A percentile compares a stretch with the other conserved stretches of the same genome.
phyloP scores from a whole-genome alignment of 2,888 invertebrate species.

The Himalopsyche tibetana region DNA sequence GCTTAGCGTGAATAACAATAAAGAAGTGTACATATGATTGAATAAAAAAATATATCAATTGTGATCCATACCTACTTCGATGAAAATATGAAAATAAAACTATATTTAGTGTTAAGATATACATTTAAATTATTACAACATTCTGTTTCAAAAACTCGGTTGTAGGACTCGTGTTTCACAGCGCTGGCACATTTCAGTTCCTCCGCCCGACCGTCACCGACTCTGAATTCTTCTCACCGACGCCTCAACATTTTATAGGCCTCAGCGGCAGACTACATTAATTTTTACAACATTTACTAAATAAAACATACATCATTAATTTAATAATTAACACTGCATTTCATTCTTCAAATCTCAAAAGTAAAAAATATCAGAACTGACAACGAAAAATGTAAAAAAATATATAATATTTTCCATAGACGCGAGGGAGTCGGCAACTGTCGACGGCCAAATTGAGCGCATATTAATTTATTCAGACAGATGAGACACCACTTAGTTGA shows the following conservation, averaged over 20 bases:
- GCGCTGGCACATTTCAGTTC: background rate
- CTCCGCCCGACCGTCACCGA: background rate
- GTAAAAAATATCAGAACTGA: slow-evolving; percentile 24
- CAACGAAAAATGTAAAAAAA: slow-evolving; percentile 40
- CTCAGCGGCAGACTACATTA: slow-evolving; percentile 27
- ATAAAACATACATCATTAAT: background rate
- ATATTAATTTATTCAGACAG: background rate
- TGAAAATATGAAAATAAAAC: slow-evolving; percentile 61
- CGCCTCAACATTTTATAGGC: background rate
- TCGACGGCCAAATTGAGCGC: slow-evolving; percentile 36
- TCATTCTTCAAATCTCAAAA: slow-evolving; percentile 39
- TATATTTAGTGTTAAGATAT: slow-evolving; percentile 51
- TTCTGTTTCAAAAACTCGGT: slow-evolving; percentile 43
- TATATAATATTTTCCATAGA: slow-evolving; percentile 29
- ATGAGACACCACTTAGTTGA: background rate
- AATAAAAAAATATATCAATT: slow-evolving; percentile 61
- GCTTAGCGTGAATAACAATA: background rate
- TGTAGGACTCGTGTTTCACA: slow-evolving; percentile 16
- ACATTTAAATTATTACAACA: slow-evolving; percentile 39
- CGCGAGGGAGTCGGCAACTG: slow-evolving; percentile 11
- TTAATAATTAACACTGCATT: slow-evolving; percentile 27
- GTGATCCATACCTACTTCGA: slow-evolving; percentile 38
- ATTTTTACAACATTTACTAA: slow-evolving; percentile 40
- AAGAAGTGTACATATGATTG: slow-evolving; percentile 50
- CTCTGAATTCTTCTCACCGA: background rate